Conservation (phyloP, 2,797 vertebrate genomes). For the Pelodytes ibericus region DNA sequence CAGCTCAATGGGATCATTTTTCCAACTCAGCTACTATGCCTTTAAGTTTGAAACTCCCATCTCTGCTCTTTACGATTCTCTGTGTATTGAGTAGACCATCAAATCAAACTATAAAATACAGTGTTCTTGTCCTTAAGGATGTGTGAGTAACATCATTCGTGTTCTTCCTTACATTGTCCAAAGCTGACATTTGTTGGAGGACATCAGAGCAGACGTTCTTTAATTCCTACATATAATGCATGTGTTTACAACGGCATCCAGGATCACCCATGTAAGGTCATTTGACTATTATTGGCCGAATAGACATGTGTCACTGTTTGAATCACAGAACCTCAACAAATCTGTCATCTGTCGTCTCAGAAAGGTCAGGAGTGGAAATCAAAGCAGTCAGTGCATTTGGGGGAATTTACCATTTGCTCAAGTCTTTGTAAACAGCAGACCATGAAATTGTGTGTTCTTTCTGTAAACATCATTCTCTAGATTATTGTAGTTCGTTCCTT, state of each 20-base stretch:
- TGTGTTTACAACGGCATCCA: background rate
- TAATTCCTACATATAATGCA: background rate
- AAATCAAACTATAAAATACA: no score
- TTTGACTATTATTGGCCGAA: background rate
- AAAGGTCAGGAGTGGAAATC: conserved; percentile 31
- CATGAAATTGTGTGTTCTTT: conserved; percentile 36
- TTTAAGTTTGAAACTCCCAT: no score
- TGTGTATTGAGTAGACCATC: no score
- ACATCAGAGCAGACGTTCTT: background rate
- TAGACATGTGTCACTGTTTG: background rate
- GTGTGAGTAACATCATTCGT: no score
- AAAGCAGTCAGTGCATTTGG: background rate
- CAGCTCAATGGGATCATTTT: no score
- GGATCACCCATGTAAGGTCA: background rate
- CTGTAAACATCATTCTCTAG: conserved; percentile 20
- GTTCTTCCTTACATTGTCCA: no score
- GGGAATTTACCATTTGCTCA: conserved; percentile 9
- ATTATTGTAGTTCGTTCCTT: background rate
- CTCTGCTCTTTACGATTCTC: no score
- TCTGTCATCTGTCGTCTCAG: background rate
- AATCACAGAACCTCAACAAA: conserved; percentile 20
- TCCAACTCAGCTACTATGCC: no score
- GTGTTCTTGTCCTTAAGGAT: no score
- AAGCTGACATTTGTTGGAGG: background rate
- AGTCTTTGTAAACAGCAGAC: conserved; percentile 9